Percentiles rank a stretch among this genome's conserved stretches.
phyloP scores from a whole-genome alignment of 2,113 vertebrate genomes.

The Trematomus loennbergii region DNA sequence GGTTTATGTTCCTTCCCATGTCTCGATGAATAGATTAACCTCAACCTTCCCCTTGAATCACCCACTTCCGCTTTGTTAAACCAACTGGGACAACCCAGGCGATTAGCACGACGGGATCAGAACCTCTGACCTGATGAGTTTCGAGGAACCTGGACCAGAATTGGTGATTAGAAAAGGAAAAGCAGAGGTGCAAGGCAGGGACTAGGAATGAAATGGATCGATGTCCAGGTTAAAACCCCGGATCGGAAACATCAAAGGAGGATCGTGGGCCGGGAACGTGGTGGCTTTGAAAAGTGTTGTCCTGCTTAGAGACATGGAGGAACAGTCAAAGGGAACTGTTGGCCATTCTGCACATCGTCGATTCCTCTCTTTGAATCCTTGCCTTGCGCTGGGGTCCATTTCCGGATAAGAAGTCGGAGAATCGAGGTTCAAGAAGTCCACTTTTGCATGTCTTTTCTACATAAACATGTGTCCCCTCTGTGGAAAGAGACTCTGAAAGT shows the following conservation, averaged over 20 bases:
- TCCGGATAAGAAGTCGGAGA: too few species aligned
- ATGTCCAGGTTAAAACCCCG: conserved; percentile 6
- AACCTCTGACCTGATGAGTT: conserved; percentile 22
- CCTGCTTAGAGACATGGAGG: neutral
- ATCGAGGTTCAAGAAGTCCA: too few species aligned
- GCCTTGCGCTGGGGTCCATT: too few species aligned
- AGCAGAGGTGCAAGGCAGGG: neutral
- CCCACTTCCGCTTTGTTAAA: neutral
- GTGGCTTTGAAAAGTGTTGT: conserved; percentile 20
- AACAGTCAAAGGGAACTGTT: neutral
- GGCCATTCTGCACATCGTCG: too few species aligned
- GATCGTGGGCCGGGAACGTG: neutral
- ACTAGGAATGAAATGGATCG: conserved; percentile 14
- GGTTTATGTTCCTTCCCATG: conserved; percentile 16
- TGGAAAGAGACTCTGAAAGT: too few species aligned
- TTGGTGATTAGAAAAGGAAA: conserved; percentile 16
- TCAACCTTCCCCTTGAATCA: conserved; percentile 27
- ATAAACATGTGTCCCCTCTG: too few species aligned
- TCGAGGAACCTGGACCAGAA: conserved; percentile 27
- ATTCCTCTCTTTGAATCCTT: too few species aligned
- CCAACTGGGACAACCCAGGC: neutral
- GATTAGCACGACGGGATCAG: neutral
- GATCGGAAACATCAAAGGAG: conserved; percentile 19
- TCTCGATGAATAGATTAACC: conserved; percentile 8
- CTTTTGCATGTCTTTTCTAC: too few species aligned